phyloP scores from a whole-genome alignment of 2,113 vertebrate genomes.

The Urocynchramus pylzowi region DNA sequence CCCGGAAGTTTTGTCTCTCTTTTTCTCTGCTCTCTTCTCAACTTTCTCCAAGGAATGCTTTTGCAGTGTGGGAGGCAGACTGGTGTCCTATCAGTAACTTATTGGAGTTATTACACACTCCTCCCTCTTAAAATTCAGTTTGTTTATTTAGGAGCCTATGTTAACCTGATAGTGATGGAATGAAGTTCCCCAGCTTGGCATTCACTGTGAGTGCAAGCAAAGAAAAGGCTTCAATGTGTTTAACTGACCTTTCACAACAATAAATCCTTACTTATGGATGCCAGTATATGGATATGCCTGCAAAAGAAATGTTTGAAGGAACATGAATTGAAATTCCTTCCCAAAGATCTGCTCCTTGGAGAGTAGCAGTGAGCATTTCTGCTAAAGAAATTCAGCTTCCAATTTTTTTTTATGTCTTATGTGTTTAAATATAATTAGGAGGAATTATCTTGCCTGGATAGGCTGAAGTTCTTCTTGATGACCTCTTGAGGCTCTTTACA shows the following conservation, averaged over 20 bases:
- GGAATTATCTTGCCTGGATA: not conserved
- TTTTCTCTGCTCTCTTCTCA: not conserved
- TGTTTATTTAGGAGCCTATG: slow-evolving; percentile 43
- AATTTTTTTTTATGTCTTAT: not conserved
- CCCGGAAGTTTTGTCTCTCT: not conserved
- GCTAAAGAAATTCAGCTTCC: not conserved
- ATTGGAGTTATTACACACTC: slow-evolving; percentile 4
- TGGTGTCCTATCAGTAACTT: not conserved
- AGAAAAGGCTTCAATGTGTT: not conserved
- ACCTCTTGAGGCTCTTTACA: not conserved
- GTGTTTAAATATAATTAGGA: not conserved
- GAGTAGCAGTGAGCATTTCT: not conserved
- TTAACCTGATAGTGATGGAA: slow-evolving; percentile 39
- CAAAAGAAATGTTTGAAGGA: not conserved
- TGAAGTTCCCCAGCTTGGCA: slow-evolving; percentile 20
- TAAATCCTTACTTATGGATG: not conserved
- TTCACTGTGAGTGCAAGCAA: not conserved
- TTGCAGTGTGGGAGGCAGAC: slow-evolving; percentile 24
- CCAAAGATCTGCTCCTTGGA: not conserved
- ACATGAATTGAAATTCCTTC: not conserved
- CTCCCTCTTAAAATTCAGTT: slow-evolving; percentile 17
- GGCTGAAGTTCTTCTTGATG: not conserved
- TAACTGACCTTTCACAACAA: not conserved
- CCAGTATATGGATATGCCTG: not conserved
- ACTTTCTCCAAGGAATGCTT: slow-evolving; percentile 5